A percentile compares a stretch with the other conserved stretches of the same genome.
These are phyloP conservation scores for Rosalia funebris DNA, from an alignment of 2,888 invertebrate genomes.

Conservation along the genomic window DNA sequence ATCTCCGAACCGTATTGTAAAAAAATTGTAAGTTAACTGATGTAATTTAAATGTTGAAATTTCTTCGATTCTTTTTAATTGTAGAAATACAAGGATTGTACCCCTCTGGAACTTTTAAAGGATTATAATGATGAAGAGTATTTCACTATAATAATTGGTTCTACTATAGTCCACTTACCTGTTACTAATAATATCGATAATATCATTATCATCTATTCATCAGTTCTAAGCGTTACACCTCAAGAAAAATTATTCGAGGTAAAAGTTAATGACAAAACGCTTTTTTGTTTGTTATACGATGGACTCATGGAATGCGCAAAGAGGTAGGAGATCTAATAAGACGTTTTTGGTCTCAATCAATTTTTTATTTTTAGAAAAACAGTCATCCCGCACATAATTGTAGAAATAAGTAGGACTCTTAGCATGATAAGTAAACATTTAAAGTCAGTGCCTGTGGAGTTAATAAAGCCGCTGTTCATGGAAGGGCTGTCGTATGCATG, in stretches of 20 bases:
- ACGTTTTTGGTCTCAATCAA: conserved; percentile 26
- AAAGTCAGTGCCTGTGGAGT: conserved; percentile 43
- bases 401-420: conserved; percentile 55
- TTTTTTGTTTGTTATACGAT: conserved; percentile 53
- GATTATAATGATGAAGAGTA: conserved; percentile 38
- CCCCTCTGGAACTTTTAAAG: conserved; percentile 44
- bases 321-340: conserved; percentile 49
- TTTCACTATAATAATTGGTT: conserved; percentile 35
- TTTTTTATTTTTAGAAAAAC: too few relatives aligned
- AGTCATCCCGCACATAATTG: conserved; percentile 51
- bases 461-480: conserved; percentile 54
- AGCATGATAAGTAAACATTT: conserved; percentile 51
- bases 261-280: conserved; percentile 45
- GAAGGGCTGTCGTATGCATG: conserved; percentile 66
- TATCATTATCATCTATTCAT: conserved; percentile 48
- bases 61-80: conserved; percentile 26
- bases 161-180: conserved; percentile 25
- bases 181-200: conserved; percentile 39
- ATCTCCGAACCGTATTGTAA: conserved; percentile 48
- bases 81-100: conserved; percentile 45
- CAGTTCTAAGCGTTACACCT: conserved; percentile 47
- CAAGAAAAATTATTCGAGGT: conserved; percentile 41
- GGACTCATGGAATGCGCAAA: conserved; percentile 55
- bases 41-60: conserved; percentile 8
- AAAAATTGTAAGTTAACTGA: conserved; percentile 47